These are phyloP conservation scores for Exocentrus adspersus DNA, from an alignment of 2,888 invertebrate genomes.

Conservation along the genomic window DNA sequence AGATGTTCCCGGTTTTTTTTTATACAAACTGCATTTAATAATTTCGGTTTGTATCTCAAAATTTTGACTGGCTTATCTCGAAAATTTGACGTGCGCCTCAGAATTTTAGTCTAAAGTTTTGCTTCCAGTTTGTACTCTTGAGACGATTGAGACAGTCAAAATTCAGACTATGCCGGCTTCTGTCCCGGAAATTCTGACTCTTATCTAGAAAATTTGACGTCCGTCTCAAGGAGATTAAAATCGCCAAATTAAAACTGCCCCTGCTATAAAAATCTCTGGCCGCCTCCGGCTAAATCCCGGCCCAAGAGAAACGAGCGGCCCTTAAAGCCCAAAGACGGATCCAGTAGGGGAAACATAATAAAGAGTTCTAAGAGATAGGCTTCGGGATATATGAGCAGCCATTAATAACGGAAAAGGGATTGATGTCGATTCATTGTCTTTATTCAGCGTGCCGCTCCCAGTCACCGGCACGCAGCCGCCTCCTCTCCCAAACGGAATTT, in stretches of 20 bases:
- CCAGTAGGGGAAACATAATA: constrained; percentile 5
- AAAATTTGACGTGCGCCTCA: no score
- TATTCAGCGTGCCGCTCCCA: background rate
- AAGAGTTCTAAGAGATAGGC: constrained; percentile 3
- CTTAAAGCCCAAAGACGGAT: background rate
- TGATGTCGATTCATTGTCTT: constrained; percentile 7
- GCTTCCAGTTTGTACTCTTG: no score
- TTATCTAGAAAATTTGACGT: no score
- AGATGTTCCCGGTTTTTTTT: background rate
- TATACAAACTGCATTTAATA: no score
- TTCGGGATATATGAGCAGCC: constrained; percentile 3
- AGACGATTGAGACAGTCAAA: no score
- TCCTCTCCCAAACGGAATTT: background rate
- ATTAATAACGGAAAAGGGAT: constrained; percentile 9
- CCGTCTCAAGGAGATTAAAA: no score
- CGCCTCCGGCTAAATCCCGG: background rate
- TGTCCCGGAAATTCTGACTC: no score
- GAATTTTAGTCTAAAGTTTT: no score
- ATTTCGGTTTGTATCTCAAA: no score
- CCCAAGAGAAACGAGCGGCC: background rate
- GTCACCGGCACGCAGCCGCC: background rate
- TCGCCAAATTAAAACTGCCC: no score
- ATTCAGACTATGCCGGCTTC: no score
- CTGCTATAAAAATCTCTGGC: background rate
- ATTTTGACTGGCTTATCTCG: no score